Percentiles rank a stretch among this genome's conserved stretches.
phyloP scores from a whole-genome alignment of 2,888 invertebrate genomes.

The Pemphredon lugubris region DNA sequence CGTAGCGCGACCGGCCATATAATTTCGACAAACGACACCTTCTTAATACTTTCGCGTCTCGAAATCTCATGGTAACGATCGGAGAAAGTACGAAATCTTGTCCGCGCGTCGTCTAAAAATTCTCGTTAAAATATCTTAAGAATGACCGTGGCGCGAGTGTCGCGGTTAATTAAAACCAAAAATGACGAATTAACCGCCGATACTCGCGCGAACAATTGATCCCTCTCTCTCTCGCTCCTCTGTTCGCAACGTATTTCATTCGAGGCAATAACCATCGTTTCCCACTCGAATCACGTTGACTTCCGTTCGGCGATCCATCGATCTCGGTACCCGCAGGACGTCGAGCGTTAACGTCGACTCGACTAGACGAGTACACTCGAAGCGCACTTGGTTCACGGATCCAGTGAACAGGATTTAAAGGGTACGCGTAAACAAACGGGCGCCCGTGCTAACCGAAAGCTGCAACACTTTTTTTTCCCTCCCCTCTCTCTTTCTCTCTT shows the following conservation, averaged over 20 bases:
- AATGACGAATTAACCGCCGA: too few relatives aligned
- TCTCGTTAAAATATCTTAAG: slow-evolving; percentile 21
- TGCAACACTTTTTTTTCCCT: slow-evolving; percentile 70
- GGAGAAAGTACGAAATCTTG: neutral
- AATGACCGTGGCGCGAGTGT: too few relatives aligned
- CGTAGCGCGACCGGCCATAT: slow-evolving; percentile 57
- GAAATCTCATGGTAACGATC: slow-evolving; percentile 35
- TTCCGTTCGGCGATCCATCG: slow-evolving; percentile 24
- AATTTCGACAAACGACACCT: slow-evolving; percentile 58
- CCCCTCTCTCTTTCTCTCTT: slow-evolving; percentile 32
- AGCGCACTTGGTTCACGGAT: slow-evolving; percentile 39
- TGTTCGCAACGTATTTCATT: slow-evolving; percentile 9
- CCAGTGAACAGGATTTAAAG: slow-evolving; percentile 56
- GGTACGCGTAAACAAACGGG: slow-evolving; percentile 61
- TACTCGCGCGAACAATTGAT: neutral
- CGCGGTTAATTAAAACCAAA: too few relatives aligned
- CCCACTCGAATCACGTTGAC: slow-evolving; percentile 34
- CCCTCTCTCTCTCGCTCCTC: neutral
- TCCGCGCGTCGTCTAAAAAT: slow-evolving; percentile 9
- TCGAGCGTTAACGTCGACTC: neutral
- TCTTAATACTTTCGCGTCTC: slow-evolving; percentile 31
- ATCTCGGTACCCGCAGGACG: slow-evolving; percentile 49
- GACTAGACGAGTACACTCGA: slow-evolving; percentile 15
- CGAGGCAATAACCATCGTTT: slow-evolving; percentile 13
- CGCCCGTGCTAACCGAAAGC: slow-evolving; percentile 64